phyloP scores from a whole-genome alignment of 2,888 invertebrate genomes.

The Esperia sulphurella region DNA sequence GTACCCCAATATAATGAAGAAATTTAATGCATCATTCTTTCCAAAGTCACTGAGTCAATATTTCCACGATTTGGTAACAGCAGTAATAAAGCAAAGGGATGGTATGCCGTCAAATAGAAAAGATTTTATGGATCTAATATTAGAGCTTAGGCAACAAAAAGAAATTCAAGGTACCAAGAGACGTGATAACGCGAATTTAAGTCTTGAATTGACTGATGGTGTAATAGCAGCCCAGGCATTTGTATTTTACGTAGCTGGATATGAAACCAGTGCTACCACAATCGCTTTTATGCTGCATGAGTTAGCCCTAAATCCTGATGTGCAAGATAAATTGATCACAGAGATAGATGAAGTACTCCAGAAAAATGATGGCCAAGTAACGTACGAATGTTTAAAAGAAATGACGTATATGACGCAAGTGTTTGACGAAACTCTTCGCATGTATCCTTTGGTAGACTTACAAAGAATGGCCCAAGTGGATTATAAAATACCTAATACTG shows the following conservation, averaged over 20 bases:
- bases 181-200: slow-evolving; percentile 13
- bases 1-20: slow-evolving; percentile 39
- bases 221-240: slow-evolving; percentile 38
- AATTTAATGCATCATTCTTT: slow-evolving; percentile 28
- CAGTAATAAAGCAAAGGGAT: slow-evolving; percentile 32
- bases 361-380: slow-evolving; percentile 34
- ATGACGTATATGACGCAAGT: slow-evolving; percentile 51
- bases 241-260: slow-evolving; percentile 52
- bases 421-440: slow-evolving; percentile 58
- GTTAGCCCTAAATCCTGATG: slow-evolving; percentile 42
- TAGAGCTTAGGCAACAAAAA: slow-evolving; percentile 34
- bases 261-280: slow-evolving; percentile 53
- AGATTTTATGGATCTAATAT: slow-evolving; percentile 47
- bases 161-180: slow-evolving; percentile 21
- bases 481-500: slow-evolving; percentile 41
- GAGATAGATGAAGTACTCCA: slow-evolving; percentile 41
- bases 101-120: slow-evolving; percentile 32
- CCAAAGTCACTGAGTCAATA: slow-evolving; percentile 25
- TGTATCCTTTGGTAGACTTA: slow-evolving; percentile 57
- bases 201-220: slow-evolving; percentile 29
- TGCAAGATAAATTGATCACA: slow-evolving; percentile 36
- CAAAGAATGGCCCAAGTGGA: slow-evolving; percentile 40
- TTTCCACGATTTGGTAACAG: slow-evolving; percentile 30
- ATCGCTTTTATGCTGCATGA: slow-evolving; percentile 45
- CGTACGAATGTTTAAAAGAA: slow-evolving; percentile 41